Base-by-base conservation (phyloP, 1,140 invertebrate species). In the Delia radicum region DNA sequence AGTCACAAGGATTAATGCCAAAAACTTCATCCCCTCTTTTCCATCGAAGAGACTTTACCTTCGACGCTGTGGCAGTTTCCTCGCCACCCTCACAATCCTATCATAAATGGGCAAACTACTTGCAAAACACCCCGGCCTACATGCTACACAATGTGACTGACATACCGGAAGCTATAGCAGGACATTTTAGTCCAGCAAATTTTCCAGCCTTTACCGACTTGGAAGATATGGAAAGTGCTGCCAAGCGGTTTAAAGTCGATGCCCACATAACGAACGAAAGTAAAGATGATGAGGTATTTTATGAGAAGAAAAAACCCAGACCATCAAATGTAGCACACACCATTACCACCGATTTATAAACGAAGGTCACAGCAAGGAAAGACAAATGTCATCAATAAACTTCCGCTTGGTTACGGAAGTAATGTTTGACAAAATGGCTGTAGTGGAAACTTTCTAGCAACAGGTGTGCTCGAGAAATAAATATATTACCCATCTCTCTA, bases 151-250 rank as follows among this genome's bases (percentile, higher is more conserved):
- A 85, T 75, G 79, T 85, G 13, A 85, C 76, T 28, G 78, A 81
- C 48, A 83, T 85, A 28, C 83, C 83, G 6, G 83, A 85, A 79
- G 83, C 83, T 0, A 82, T 85, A 12, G 83, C 83, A 1, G 83
- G 83, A 0, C 83, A 81, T 29, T 85, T 85, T 29, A 80, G 82
- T 55, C 83, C 83, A 21, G 73, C 18, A 21, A 78, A 78, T 31
- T 85, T 85, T 74, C 83, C 83, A 0, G 83, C 79, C 12, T 85
- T 77, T 72, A 85, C 74, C 24, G 79, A 83, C 65, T 76, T 85
- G 2, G 79, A 80, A 62, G 79, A 85, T 6, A 82, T 82, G 81
- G 82, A 82, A 67, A 85, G 81, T 13, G 80, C 83, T 6, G 83
- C 83, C 46, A 85, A 85, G 78, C 77, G 83, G 12, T 84, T 69